Evolutionary conservation across 64 coral and sea anemone species (phyloP).

Genomic region (Actinia tenebrosa): DNA sequence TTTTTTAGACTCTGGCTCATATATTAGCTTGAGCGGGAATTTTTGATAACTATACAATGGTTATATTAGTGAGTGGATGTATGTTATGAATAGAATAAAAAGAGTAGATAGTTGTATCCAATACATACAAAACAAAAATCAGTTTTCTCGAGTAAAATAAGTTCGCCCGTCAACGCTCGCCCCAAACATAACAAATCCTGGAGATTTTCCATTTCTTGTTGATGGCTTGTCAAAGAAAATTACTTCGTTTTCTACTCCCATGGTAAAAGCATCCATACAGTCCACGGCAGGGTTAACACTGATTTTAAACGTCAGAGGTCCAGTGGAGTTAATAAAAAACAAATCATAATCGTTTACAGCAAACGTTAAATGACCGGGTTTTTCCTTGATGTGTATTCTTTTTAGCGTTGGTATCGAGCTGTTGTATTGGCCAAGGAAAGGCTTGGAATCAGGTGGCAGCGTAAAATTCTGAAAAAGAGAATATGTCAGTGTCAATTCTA

Average conservation of each 20-base stretch:
- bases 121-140: not conserved
- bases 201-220: slow-evolving; percentile 22
- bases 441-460: not conserved
- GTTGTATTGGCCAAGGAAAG: not conserved
- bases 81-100: too few species aligned
- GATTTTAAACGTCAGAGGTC: slow-evolving; percentile 47
- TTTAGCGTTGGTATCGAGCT: not conserved
- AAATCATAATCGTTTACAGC: not conserved
- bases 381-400: not conserved
- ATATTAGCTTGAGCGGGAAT: too few species aligned
- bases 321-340: slow-evolving; percentile 47
- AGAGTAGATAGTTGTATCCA: too few species aligned
- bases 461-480: not conserved
- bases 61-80: too few species aligned
- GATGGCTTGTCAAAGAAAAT: slow-evolving; percentile 56
- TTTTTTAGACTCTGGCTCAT: too few species aligned
- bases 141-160: slow-evolving; percentile 26
- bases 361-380: not conserved
- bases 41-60: too few species aligned
- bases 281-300: not conserved
- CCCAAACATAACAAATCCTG: slow-evolving; percentile 51
- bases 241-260: slow-evolving; percentile 46
- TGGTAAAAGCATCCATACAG: not conserved
- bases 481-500: not conserved
- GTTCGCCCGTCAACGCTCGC: slow-evolving; percentile 47